Conservation (phyloP, 64 coral and sea anemone species). For the Catalaphyllia jardinei region DNA sequence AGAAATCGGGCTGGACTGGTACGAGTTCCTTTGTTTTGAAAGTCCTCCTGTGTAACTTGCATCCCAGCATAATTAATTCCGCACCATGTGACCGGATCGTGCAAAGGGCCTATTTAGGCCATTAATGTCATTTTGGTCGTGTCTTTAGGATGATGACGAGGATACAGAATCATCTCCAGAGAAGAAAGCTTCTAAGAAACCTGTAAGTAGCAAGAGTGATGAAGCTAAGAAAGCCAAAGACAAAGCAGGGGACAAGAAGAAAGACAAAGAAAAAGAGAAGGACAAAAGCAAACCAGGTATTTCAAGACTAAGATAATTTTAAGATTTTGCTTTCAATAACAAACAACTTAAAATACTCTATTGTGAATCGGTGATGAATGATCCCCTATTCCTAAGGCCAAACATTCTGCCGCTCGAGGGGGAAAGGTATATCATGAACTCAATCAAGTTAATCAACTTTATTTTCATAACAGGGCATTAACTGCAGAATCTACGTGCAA, state of each 20-base stretch:
- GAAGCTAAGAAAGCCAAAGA: constrained; percentile 72
- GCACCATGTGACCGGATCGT: too few species aligned
- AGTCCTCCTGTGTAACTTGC: not conserved
- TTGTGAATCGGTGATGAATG: too few species aligned
- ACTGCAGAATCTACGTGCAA: too few species aligned
- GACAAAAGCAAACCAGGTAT: constrained; percentile 27
- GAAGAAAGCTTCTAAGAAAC: constrained; percentile 58
- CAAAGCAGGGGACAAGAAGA: constrained; percentile 71
- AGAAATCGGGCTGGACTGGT: too few species aligned
- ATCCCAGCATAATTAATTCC: not conserved
- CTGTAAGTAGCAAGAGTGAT: constrained; percentile 36
- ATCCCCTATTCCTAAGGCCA: too few species aligned
- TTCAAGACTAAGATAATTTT: not conserved
- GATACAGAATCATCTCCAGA: constrained; percentile 45
- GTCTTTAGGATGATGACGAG: constrained; percentile 74
- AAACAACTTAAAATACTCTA: not conserved
- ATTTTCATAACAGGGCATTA: too few species aligned
- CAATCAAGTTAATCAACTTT: too few species aligned
- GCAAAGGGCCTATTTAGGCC: not conserved
- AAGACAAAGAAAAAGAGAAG: constrained; percentile 74
- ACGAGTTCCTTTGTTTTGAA: too few species aligned
- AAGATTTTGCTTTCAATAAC: too few species aligned
- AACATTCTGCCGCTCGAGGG: too few species aligned
- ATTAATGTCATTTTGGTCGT: not conserved
- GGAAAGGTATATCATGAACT: too few species aligned